phyloP scores from a whole-genome alignment of 2,797 vertebrate genomes.

The Parauchenoglanis punctatus region DNA sequence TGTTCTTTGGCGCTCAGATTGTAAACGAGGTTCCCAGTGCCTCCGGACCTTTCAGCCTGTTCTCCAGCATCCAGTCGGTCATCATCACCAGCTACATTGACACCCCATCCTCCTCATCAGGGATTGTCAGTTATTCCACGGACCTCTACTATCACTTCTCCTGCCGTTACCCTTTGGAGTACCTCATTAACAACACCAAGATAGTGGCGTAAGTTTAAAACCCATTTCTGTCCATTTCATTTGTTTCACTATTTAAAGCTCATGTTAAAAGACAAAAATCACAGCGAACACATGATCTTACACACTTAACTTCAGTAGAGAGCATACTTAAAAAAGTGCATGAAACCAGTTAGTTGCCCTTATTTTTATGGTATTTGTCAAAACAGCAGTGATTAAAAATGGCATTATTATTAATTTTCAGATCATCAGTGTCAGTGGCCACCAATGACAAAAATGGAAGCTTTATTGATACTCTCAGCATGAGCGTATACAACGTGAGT shows the following conservation, averaged over 20 bases:
- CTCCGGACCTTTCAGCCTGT: slow-evolving; percentile 68
- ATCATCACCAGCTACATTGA: slow-evolving; percentile 77
- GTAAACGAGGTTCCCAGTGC: slow-evolving; percentile 72
- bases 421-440: slow-evolving; percentile 79
- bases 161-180: slow-evolving; percentile 80
- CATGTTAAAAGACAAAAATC: neutral
- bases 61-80: slow-evolving; percentile 74
- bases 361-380: neutral
- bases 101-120: slow-evolving; percentile 64
- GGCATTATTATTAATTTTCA: slow-evolving; percentile 46
- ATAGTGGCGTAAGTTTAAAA: slow-evolving; percentile 72
- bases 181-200: slow-evolving; percentile 78
- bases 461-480: slow-evolving; percentile 76
- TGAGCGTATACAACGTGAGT: slow-evolving; percentile 77
- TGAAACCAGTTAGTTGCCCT: neutral
- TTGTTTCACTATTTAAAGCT: neutral
- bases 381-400: neutral
- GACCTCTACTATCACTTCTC: slow-evolving; percentile 81
- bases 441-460: slow-evolving; percentile 77
- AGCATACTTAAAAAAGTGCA: neutral
- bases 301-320: neutral
- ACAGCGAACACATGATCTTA: neutral
- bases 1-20: slow-evolving; percentile 64
- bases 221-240: neutral
- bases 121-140: slow-evolving; percentile 77